These are phyloP conservation scores for Beroe ovata DNA, from an alignment of 37 sponge, comb jelly and placozoan species.

Conservation along the genomic window DNA sequence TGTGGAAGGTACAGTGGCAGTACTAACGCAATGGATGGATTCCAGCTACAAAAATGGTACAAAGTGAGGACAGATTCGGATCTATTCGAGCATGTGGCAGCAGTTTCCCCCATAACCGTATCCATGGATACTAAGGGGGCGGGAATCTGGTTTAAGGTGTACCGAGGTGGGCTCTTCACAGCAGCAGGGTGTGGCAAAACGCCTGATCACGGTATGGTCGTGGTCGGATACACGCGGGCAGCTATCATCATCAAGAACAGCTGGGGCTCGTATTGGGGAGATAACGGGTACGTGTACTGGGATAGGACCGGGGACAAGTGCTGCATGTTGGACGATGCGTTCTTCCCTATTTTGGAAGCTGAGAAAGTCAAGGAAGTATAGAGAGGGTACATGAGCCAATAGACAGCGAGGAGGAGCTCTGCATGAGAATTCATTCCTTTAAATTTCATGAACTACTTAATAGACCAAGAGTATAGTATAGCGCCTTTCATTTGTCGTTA, in stretches of 20 bases:
- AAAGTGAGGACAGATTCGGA: not conserved
- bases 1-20: not conserved
- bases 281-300: not conserved
- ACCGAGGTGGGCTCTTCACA: not conserved
- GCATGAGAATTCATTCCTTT: too few relatives aligned
- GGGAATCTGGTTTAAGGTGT: not conserved
- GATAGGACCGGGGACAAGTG: not conserved
- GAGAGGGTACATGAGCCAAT: too few relatives aligned
- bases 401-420: too few relatives aligned
- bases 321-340: not conserved
- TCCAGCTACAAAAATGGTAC: not conserved
- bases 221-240: not conserved
- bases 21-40: not conserved
- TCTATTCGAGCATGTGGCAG: not conserved
- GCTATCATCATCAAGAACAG: not conserved
- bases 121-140: not conserved
- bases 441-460: too few relatives aligned
- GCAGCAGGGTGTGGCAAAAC: not conserved
- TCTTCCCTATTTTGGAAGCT: not conserved
- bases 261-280: not conserved
- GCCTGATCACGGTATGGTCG: not conserved
- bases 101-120: not conserved
- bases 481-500: too few relatives aligned
- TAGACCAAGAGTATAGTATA: too few relatives aligned
- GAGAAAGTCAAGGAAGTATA: too few relatives aligned